Conservation (phyloP, 2,888 invertebrate species). For the Drosophila vallismaia region DNA sequence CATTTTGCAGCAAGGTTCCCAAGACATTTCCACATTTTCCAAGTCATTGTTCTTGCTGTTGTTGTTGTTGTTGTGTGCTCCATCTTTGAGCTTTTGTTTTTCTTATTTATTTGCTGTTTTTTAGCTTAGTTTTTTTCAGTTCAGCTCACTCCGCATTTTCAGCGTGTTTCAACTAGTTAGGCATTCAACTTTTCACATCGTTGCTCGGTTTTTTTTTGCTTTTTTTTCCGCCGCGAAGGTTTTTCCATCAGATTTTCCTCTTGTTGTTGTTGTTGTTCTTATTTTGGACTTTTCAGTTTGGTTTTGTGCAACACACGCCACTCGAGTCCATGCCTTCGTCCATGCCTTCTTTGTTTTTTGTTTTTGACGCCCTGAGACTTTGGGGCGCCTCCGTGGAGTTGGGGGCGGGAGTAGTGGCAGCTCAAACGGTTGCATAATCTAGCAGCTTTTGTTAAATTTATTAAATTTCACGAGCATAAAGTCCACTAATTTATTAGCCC, state of each 20-base stretch:
- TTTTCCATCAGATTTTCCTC: conserved; percentile 27
- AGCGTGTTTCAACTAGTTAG: conserved; percentile 71
- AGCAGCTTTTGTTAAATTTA: conserved; percentile 54
- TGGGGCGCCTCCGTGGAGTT: conserved; percentile 40
- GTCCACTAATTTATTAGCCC: conserved; percentile 63
- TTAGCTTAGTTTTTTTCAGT: conserved; percentile 25
- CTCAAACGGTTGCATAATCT: conserved; percentile 34
- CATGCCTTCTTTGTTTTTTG: conserved; percentile 11
- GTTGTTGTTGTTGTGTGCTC: conserved; percentile 29
- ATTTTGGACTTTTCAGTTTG: conserved; percentile 52
- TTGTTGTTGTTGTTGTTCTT: conserved; percentile 12
- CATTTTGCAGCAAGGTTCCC: conserved; percentile 70
- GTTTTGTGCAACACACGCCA: conserved; percentile 57
- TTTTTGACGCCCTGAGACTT: conserved; percentile 49
- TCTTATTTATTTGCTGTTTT: conserved; percentile 32
- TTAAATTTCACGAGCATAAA: conserved; percentile 64
- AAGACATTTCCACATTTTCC: conserved; percentile 78
- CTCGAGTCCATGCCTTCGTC: conserved; percentile 21
- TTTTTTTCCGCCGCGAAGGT: conserved; percentile 43
- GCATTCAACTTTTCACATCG: conserved; percentile 77
- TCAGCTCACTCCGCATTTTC: conserved; percentile 52
- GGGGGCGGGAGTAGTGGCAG: conserved; percentile 47
- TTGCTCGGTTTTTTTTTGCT: conserved; percentile 47
- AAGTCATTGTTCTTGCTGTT: conserved; percentile 60
- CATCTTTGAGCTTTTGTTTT: conserved; percentile 61